Evolutionary conservation across 2,888 invertebrate genomes (phyloP).

Genomic region (Tiliacea citrago): DNA sequence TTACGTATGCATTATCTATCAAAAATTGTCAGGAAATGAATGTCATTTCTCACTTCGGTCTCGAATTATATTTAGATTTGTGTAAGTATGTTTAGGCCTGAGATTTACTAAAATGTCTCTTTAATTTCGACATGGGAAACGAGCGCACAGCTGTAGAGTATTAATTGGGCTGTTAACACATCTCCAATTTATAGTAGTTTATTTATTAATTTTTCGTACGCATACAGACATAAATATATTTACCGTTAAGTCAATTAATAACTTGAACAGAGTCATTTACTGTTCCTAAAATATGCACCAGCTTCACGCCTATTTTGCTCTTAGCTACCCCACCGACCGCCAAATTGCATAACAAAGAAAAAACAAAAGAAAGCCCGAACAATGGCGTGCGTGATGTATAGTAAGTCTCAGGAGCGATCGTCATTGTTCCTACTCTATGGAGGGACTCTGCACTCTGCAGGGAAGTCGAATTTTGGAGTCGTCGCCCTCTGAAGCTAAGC

Average conservation of each 20-base stretch:
- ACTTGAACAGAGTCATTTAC: constrained; percentile 63
- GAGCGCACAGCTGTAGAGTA: constrained; percentile 43
- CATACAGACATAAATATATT: constrained; percentile 5
- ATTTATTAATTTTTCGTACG: constrained; percentile 17
- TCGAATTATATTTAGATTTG: constrained; percentile 61
- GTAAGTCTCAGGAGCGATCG: constrained; percentile 79
- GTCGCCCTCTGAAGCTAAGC: constrained; percentile 53
- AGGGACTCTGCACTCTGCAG: constrained; percentile 63
- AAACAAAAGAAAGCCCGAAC: constrained; percentile 80
- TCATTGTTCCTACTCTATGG: constrained; percentile 80
- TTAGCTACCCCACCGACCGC: constrained; percentile 71
- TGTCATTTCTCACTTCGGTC: constrained; percentile 2
- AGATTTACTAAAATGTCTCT: constrained; percentile 41
- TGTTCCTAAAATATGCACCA: constrained; percentile 73
- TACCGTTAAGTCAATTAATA: constrained; percentile 54
- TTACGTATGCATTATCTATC: constrained; percentile 49
- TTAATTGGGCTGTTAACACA: constrained; percentile 47
- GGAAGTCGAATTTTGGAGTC: constrained; percentile 72
- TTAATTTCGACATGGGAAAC: constrained; percentile 37
- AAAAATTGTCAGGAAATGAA: constrained; percentile 34
- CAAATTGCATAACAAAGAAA: constrained; percentile 81
- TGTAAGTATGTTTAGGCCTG: constrained; percentile 15
- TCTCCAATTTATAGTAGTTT: constrained; percentile 29
- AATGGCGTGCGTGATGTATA: constrained; percentile 81
- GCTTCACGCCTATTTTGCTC: constrained; percentile 77